Percentiles rank a stretch among this genome's conserved stretches.
These are phyloP conservation scores for Montipora capitata DNA, from an alignment of 92 coral and sea anemone species.

Conservation along the genomic window DNA sequence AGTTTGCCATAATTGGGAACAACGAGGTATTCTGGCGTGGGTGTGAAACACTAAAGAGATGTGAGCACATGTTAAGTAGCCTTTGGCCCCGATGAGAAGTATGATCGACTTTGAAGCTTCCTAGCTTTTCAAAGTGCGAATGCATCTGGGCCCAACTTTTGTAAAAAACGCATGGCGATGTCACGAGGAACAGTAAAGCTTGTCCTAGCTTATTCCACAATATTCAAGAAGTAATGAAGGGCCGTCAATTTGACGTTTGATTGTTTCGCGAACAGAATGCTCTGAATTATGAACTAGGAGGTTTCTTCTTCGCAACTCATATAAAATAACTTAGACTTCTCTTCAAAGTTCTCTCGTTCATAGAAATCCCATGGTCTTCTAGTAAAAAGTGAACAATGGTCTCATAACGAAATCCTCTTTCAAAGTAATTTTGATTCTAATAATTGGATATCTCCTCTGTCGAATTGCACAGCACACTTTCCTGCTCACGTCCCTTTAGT, in stretches of 20 bases:
- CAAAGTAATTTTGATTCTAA: no score
- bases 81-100: slow-evolving; percentile 63
- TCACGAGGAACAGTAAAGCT: slow-evolving; percentile 44
- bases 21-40: no score
- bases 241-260: slow-evolving; percentile 55
- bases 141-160: slow-evolving; percentile 65
- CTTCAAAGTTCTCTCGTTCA: neutral
- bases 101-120: slow-evolving; percentile 54
- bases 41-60: no score
- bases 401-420: neutral
- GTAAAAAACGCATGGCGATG: slow-evolving; percentile 19
- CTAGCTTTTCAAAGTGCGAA: slow-evolving; percentile 63
- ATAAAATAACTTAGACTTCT: slow-evolving; percentile 32
- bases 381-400: slow-evolving; percentile 33
- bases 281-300: neutral
- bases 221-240: slow-evolving; percentile 15
- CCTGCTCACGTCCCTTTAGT: no score
- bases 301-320: slow-evolving; percentile 41
- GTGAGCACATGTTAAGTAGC: slow-evolving; percentile 51
- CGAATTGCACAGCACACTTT: no score
- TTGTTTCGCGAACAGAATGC: neutral
- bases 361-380: slow-evolving; percentile 43
- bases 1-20: no score
- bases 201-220: neutral
- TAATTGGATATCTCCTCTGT: no score